Evolutionary conservation across 2,888 invertebrate species (phyloP), one percentile per base, ranked within the genome.

Genomic region (Hemithea aestivaria): DNA sequence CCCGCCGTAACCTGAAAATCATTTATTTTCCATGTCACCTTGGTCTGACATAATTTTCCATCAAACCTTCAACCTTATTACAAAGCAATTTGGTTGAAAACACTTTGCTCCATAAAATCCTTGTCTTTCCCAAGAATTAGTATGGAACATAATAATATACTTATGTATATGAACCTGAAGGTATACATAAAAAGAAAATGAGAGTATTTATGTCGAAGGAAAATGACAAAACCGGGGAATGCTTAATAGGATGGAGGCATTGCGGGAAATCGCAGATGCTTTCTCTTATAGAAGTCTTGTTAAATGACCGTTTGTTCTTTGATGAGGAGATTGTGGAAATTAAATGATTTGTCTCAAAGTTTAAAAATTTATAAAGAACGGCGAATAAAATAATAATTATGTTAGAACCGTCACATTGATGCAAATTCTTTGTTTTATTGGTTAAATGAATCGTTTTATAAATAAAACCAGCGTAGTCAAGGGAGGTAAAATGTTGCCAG

Each of bases 1-100:
- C 26, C 20, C n/a, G 26, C 11, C 16, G 23, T 16, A 33, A 33
- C 32, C 38, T 25, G 33, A 39, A 39, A 39, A 39, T 39, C 38
- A 39, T 39, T 33, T 33, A 33, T 33, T 39, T 32, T 25, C 38
- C 27, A 20, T 12, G 33, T 25, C 28, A 28, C 38, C 28, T 25
- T 28, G 10, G 7, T 25, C 26, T 25, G 3, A 20, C 20, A 6
- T 11, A 9, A 7, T 1, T 1, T 2, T 24, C 10, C 12, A 8
- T 26, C 21, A 1, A 33, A 9, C 16, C 28, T 39, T 8, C 8
- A 28, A 28, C 38, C 8, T 6, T 28, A 33, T 20, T 5, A 1
- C 7, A 10, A 2, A 2, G 8, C 1, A 0, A 4, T 16, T 22
- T 16, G 31, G 30, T 16, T n/a, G 11, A 27, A 8, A 32, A 27